phyloP scores from a whole-genome alignment of 1,140 invertebrate species.

The Hycleus cichorii region DNA sequence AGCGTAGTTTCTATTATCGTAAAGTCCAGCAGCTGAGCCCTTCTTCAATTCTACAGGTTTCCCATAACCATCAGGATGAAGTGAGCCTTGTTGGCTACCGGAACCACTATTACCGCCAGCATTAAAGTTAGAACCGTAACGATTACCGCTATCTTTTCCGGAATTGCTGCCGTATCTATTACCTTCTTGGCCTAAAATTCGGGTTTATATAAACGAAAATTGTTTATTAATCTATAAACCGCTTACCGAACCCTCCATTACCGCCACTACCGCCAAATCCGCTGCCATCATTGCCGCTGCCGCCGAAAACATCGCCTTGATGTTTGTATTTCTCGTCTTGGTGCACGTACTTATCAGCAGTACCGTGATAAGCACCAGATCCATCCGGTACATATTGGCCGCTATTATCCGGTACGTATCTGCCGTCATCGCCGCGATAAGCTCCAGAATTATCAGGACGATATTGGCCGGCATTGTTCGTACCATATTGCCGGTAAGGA shows the following conservation, averaged over 20 bases:
- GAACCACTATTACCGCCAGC: not conserved
- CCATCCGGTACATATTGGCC: slow-evolving; percentile 6
- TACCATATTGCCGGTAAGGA: not conserved
- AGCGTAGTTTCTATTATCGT: slow-evolving; percentile 19
- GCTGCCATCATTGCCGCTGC: slow-evolving; percentile 1
- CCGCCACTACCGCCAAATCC: slow-evolving; percentile 5
- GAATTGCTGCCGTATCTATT: too few relatives aligned
- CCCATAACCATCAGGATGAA: not conserved
- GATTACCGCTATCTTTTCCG: not conserved
- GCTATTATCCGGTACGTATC: slow-evolving; percentile 5
- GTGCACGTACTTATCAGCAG: slow-evolving; percentile 14
- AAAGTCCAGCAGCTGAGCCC: slow-evolving; percentile 7
- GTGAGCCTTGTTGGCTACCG: not conserved
- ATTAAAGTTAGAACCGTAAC: not conserved
- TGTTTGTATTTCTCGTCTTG: slow-evolving; percentile 6
- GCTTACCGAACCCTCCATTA: not conserved
- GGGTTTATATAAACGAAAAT: too few relatives aligned
- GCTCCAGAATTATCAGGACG: slow-evolving; percentile 17
- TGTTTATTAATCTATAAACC: not conserved
- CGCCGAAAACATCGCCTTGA: slow-evolving; percentile 7
- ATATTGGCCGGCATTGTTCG: slow-evolving; percentile 1
- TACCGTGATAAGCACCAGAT: slow-evolving; percentile 5
- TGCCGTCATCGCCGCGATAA: slow-evolving; percentile 5
- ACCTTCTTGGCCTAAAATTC: not conserved
- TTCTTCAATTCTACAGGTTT: not conserved